Conservation (phyloP, 2,888 invertebrate genomes). For the Aspidiotus rigidus region DNA sequence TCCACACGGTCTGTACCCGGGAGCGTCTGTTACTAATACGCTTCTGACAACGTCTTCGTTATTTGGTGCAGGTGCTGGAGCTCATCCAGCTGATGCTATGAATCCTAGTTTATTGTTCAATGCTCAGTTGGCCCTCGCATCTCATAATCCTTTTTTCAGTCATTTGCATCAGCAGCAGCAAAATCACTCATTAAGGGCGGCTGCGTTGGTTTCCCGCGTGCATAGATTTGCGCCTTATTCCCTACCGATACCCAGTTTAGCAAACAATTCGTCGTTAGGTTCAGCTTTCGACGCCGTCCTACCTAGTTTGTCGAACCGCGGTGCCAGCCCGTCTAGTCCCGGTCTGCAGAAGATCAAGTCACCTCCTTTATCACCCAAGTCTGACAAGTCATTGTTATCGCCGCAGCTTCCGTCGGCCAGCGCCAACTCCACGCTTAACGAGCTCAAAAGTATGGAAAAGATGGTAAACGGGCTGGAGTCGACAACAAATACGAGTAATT, state of each 20-base stretch:
- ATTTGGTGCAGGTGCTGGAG: constrained; percentile 28
- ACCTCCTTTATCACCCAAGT: constrained; percentile 31
- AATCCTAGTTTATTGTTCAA: constrained; percentile 76
- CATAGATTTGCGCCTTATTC: constrained; percentile 86
- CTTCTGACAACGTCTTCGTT: constrained; percentile 55
- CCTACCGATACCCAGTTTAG: constrained; percentile 48
- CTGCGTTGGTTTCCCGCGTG: constrained; percentile 53
- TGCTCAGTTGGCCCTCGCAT: constrained; percentile 76
- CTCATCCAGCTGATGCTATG: constrained; percentile 53
- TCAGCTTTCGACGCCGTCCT: constrained; percentile 86
- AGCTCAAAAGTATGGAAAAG: constrained; percentile 91
- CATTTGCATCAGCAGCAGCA: constrained; percentile 43
- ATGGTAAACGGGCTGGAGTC: constrained; percentile 94
- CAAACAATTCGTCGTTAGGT: constrained; percentile 50
- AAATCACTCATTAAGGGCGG: constrained; percentile 44
- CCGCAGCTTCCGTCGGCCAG: constrained; percentile 39
- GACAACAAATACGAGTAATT: constrained; percentile 16
- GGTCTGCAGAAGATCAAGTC: constrained; percentile 28
- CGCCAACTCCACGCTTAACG: constrained; percentile 50
- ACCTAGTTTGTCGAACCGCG: constrained; percentile 51
- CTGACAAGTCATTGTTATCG: constrained; percentile 32
- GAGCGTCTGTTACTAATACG: constrained; percentile 49
- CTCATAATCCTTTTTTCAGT: constrained; percentile 71
- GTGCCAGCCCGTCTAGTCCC: constrained; percentile 38
- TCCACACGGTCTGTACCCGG: constrained; percentile 70